phyloP scores from a whole-genome alignment of 1,140 invertebrate genomes.

The Leptinotarsa lineolata region DNA sequence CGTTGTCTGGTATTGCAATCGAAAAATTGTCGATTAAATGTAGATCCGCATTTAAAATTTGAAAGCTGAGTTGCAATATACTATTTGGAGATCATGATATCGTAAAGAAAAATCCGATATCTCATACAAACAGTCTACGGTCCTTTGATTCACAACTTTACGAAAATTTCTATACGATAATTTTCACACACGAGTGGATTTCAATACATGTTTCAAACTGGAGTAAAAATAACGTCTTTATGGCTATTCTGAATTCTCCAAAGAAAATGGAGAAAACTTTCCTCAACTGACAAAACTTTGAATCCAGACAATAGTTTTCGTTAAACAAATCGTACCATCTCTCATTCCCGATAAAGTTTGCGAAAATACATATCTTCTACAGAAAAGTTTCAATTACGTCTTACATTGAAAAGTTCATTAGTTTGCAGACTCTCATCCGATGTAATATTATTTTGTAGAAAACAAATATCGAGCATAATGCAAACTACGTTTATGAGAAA shows the following conservation, averaged over 20 bases:
- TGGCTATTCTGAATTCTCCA: background rate
- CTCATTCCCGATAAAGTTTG: background rate
- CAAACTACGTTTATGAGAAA: background rate
- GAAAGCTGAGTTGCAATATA: too few species aligned
- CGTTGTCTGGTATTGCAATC: too few species aligned
- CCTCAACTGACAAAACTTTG: background rate
- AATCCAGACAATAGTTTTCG: background rate
- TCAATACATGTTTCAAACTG: background rate
- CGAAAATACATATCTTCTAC: background rate
- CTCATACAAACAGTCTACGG: too few species aligned
- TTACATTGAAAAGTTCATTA: background rate
- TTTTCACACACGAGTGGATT: background rate
- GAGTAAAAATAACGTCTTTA: background rate
- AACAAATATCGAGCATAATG: background rate
- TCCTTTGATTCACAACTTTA: too few species aligned
- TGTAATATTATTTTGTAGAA: background rate
- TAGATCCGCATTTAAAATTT: too few species aligned
- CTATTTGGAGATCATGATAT: too few species aligned
- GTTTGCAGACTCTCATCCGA: background rate
- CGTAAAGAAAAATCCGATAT: too few species aligned
- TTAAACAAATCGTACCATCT: background rate
- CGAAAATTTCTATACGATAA: background rate
- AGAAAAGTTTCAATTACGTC: background rate
- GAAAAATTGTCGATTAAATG: too few species aligned
- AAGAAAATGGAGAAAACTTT: constrained; percentile 1